These are phyloP conservation scores for Dicranocentrus wangi DNA, from an alignment of 2,888 invertebrate species.

Conservation along the genomic window DNA sequence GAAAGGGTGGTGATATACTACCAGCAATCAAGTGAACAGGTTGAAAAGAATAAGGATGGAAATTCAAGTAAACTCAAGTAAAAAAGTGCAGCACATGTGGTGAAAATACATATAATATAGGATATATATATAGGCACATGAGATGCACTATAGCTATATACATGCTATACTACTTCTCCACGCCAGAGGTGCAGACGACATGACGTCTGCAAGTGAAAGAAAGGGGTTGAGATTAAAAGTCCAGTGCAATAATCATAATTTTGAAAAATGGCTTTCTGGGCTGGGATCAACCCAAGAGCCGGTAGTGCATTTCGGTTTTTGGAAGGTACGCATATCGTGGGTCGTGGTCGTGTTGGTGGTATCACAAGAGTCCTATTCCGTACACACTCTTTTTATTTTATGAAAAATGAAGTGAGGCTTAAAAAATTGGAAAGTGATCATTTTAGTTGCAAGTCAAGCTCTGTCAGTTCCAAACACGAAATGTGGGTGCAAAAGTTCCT, in stretches of 20 bases:
- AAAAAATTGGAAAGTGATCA: conserved; percentile 50
- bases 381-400: too few species aligned
- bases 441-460: conserved; percentile 29
- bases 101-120: not conserved
- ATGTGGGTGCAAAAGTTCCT: too few species aligned
- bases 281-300: conserved; percentile 39
- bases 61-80: conserved; percentile 4
- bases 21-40: not conserved
- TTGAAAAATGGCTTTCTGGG: conserved; percentile 59
- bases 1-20: conserved; percentile 1
- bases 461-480: conserved; percentile 44
- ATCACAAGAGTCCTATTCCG: conserved; percentile 3
- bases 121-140: not conserved
- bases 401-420: conserved; percentile 42
- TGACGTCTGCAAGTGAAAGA: conserved; percentile 55
- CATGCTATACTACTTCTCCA: too few species aligned
- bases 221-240: conserved; percentile 62
- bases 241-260: conserved; percentile 59
- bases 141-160: not conserved
- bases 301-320: conserved; percentile 42
- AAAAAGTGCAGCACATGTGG: not conserved
- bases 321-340: conserved; percentile 33
- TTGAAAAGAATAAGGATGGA: not conserved
- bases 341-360: conserved; percentile 20
- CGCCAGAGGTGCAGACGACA: conserved; percentile 54